Conservation (phyloP, 2,888 invertebrate species). For the Oxystoma pomonae region DNA sequence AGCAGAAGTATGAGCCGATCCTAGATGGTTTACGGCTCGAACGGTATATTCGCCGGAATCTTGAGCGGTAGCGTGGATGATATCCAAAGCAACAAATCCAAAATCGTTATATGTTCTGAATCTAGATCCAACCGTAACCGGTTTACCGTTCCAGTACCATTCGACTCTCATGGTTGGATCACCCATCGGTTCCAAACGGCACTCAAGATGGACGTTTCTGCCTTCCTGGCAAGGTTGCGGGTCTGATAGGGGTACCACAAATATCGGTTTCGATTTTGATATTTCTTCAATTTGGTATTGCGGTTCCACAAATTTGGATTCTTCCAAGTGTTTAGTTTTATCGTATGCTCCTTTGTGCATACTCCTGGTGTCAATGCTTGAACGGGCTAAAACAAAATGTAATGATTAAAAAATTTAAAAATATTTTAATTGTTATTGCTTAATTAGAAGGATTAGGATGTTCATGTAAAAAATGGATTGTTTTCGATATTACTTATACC, state of each 20-base stretch:
- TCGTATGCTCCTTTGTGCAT: slow-evolving; percentile 84
- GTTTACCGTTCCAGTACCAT: slow-evolving; percentile 92
- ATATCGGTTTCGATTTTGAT: slow-evolving; percentile 91
- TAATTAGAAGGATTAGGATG: too few relatives aligned
- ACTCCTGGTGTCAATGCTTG: slow-evolving; percentile 84
- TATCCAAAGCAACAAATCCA: slow-evolving; percentile 94
- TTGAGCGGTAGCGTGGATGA: slow-evolving; percentile 87
- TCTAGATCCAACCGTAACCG: slow-evolving; percentile 84
- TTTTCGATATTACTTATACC: too few relatives aligned
- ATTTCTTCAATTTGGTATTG: slow-evolving; percentile 89
- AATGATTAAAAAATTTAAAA: too few relatives aligned
- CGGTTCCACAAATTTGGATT: slow-evolving; percentile 79
- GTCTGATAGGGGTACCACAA: slow-evolving; percentile 83
- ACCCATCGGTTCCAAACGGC: slow-evolving; percentile 90
- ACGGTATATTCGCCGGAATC: slow-evolving; percentile 96
- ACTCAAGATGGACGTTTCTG: slow-evolving; percentile 87
- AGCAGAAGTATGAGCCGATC: slow-evolving; percentile 87
- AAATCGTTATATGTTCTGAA: slow-evolving; percentile 96
- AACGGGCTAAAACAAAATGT: slow-evolving; percentile 73
- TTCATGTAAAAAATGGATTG: too few relatives aligned
- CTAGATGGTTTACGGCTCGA: slow-evolving; percentile 88
- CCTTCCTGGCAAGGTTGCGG: slow-evolving; percentile 84
- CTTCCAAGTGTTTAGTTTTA: slow-evolving; percentile 84
- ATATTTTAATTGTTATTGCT: too few relatives aligned
- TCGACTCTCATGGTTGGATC: slow-evolving; percentile 94